phyloP scores from a whole-genome alignment of 2,797 vertebrate genomes.

The Chiloscyllium punctatum region DNA sequence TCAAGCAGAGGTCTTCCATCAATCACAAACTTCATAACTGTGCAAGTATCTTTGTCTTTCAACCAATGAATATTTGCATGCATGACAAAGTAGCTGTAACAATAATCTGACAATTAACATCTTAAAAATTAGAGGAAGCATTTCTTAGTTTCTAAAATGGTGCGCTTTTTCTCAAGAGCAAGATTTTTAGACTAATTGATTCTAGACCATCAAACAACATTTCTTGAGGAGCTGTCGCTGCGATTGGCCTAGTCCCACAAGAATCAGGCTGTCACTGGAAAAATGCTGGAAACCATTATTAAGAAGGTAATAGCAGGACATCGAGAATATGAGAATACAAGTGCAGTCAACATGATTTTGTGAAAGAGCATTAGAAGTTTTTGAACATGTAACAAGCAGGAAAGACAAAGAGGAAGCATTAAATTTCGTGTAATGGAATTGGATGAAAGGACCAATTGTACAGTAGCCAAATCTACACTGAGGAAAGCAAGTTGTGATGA shows the following conservation, averaged over 20 bases:
- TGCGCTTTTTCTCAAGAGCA: background rate
- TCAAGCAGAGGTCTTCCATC: background rate
- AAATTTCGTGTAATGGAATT: no score
- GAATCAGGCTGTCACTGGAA: no score
- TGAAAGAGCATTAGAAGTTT: no score
- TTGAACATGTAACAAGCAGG: no score
- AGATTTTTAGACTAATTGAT: background rate
- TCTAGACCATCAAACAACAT: background rate
- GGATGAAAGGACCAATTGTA: no score
- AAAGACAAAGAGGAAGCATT: no score
- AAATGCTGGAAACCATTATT: no score
- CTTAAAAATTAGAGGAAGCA: background rate
- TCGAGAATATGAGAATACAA: no score
- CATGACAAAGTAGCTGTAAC: background rate
- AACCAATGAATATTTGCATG: background rate
- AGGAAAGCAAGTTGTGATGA: no score
- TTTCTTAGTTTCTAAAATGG: background rate
- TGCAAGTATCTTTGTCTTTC: background rate
- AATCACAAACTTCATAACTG: background rate
- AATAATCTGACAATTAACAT: background rate
- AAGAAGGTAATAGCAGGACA: no score
- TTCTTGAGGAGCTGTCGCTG: background rate
- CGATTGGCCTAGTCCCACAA: background rate
- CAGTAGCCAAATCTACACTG: no score
- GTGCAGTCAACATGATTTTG: no score